Base-by-base conservation (phyloP, 2,888 invertebrate species). In the Sussaba pulchella region DNA sequence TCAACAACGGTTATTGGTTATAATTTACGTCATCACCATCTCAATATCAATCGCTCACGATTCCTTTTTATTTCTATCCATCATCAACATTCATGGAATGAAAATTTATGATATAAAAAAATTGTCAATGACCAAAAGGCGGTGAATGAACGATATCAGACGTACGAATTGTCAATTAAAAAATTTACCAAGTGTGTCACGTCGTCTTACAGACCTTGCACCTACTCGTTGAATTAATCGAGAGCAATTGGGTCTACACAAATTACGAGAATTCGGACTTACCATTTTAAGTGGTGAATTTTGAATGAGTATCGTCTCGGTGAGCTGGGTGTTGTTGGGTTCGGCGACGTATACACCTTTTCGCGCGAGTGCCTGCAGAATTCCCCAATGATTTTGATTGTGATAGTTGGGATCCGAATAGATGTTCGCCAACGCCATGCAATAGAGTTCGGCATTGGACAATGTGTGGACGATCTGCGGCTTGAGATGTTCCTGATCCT, bases 331-430 rank as follows among this genome's bases (percentile, higher is more conserved):
- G 92, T 98, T 98, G 78, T 96, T 94, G 81, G 96, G 95, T 92
- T 98, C 97, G 76, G 95, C 94, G 84, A 97, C 96, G 90, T 96
- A 97, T 78, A 98, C 96, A 82, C 98, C 98, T 93, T 98, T 98
- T 90, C 98, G 94, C 86, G 97, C 95, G 89, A 99, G 94, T 74
- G 98, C 97, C 94, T 98, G 98, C 90, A 99, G 95, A 91, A 99
- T 98, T 92, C 98, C 97, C 96, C 97, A 97, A 93, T 99, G 98
- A 94, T 98, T 98, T 89, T 98, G 95, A 93, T 97, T 98, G 94
- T 98, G 97, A 94, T 98, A 98, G 93, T 98, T 98, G 82, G 98
- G 98, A 94, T 99, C 98, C 83, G 98, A 97, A 93, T 98, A 99
- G 93, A 99, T 97, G 94, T 98, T 98, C 88, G 97, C 97, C 92